A percentile compares a stretch with the other conserved stretches of the same genome.
phyloP scores from a whole-genome alignment of 2,797 vertebrate species.

The Lindbergichthys nudifrons region DNA sequence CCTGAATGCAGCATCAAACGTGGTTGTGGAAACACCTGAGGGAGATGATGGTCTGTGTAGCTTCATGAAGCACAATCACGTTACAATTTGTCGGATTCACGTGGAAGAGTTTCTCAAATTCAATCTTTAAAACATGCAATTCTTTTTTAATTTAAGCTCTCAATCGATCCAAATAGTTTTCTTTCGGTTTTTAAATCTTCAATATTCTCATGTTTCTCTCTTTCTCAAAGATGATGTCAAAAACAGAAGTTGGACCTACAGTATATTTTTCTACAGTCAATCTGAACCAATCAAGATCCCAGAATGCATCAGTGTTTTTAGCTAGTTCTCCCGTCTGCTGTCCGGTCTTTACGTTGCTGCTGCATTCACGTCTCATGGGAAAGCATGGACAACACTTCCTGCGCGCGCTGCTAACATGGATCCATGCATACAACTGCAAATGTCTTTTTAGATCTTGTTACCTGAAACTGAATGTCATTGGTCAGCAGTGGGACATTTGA shows the following conservation, averaged over 20 bases:
- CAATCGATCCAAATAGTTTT: too few species aligned
- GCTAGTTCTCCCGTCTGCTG: neutral
- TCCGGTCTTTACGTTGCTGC: neutral
- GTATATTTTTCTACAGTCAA: slow-evolving; percentile 38
- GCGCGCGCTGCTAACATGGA: too few species aligned
- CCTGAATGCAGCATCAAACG: neutral
- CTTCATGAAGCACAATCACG: slow-evolving; percentile 30
- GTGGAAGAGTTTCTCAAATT: too few species aligned
- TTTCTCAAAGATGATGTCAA: slow-evolving; percentile 34
- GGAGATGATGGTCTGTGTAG: slow-evolving; percentile 1
- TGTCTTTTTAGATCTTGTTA: too few species aligned
- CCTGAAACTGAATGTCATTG: too few species aligned
- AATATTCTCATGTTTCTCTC: neutral
- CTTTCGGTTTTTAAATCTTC: neutral
- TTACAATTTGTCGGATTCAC: neutral
- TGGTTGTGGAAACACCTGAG: slow-evolving; percentile 3
- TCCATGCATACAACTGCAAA: too few species aligned
- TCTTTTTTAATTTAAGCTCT: neutral
- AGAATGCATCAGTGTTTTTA: slow-evolving; percentile 13
- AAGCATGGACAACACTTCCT: neutral
- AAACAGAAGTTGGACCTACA: slow-evolving; percentile 10
- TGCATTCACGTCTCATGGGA: neutral
- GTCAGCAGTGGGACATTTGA: too few species aligned
- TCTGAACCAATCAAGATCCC: slow-evolving; percentile 24
- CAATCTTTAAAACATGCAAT: neutral